phyloP scores from a whole-genome alignment of 1,140 invertebrate genomes.

The Leptinotarsa texana region DNA sequence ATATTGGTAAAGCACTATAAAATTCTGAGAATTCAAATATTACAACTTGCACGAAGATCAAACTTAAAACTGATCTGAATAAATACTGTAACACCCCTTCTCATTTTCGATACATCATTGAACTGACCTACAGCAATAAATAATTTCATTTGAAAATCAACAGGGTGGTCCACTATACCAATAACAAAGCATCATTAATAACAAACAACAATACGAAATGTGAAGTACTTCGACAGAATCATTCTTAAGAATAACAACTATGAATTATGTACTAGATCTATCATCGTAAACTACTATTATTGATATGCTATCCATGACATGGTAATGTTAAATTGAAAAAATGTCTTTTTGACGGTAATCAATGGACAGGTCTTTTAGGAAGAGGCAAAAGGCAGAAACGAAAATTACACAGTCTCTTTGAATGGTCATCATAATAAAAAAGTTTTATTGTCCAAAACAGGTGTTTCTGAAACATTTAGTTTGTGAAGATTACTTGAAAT shows the following conservation, averaged over 20 bases:
- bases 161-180: constrained; percentile 34
- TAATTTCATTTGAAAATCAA: constrained; percentile 20
- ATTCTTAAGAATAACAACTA: constrained; percentile 32
- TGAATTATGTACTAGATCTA: constrained; percentile 33
- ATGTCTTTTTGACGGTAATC: neutral
- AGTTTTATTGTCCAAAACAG: no score
- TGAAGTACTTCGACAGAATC: constrained; percentile 33
- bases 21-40: no score
- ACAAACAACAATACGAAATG: neutral
- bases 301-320: constrained; percentile 52
- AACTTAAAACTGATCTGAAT: no score
- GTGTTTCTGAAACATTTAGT: no score
- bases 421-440: no score
- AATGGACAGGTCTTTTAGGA: neutral
- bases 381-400: neutral
- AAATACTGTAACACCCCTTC: no score
- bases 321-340: constrained; percentile 32
- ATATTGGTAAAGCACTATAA: no score
- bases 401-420: no score
- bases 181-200: constrained; percentile 17
- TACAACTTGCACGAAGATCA: no score
- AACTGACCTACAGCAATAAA: neutral
- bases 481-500: no score
- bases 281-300: constrained; percentile 41
- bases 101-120: neutral